Evolutionary conservation across 2,797 vertebrate species (phyloP).

Genomic region (Squalus acanthias): DNA sequence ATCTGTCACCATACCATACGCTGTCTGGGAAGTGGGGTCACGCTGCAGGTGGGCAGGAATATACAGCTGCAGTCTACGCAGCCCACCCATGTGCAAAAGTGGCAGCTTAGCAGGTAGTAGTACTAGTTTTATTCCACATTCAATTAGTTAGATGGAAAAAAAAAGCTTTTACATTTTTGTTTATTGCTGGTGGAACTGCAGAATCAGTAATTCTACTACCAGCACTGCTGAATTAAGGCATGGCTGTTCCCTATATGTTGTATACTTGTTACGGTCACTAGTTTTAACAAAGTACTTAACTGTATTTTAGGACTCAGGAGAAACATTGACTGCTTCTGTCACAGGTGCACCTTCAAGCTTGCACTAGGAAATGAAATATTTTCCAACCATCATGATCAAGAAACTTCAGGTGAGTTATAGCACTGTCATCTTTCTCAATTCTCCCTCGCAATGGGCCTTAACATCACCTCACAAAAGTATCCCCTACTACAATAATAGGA

Average conservation of each 20-base stretch:
- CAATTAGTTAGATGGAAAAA: not conserved
- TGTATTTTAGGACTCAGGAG: not conserved
- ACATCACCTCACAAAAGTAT: not conserved
- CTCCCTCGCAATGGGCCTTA: not conserved
- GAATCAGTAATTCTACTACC: not conserved
- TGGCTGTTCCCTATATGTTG: not conserved
- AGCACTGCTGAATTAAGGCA: not conserved
- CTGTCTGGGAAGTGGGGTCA: slow-evolving; percentile 36
- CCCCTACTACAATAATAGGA: not conserved
- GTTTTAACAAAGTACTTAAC: not conserved
- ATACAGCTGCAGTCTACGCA: slow-evolving; percentile 11
- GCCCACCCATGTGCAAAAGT: slow-evolving; percentile 30
- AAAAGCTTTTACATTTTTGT: not conserved
- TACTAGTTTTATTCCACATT: slow-evolving; percentile 3
- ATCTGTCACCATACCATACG: slow-evolving; percentile 28
- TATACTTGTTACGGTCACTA: not conserved
- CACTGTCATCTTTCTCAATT: not conserved
- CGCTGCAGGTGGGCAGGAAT: slow-evolving; percentile 29
- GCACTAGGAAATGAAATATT: not conserved
- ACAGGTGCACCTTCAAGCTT: not conserved
- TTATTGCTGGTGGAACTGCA: not conserved
- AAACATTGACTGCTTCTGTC: not conserved
- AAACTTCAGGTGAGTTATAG: not conserved
- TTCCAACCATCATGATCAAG: not conserved
- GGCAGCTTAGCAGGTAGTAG: not conserved